phyloP scores from a whole-genome alignment of 2,888 invertebrate genomes.

The Chirona hameri region DNA sequence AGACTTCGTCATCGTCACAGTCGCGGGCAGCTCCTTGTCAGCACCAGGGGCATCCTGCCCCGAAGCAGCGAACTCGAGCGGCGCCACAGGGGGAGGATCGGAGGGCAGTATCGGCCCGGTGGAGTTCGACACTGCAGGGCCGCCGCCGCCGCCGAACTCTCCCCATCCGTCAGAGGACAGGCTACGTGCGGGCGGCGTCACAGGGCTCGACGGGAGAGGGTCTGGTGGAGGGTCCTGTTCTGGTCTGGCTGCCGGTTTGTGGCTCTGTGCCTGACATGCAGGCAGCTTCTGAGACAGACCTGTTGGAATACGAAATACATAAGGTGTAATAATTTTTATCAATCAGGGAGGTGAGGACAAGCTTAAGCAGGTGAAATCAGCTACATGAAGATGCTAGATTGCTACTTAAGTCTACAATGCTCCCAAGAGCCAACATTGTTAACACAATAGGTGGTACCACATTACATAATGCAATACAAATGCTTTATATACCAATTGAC shows the following conservation, averaged over 20 bases:
- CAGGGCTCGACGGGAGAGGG: not conserved
- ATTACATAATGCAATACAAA: too few species aligned
- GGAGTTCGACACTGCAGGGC: too few species aligned
- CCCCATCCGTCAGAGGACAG: not conserved
- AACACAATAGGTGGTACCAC: too few species aligned
- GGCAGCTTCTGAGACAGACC: not conserved
- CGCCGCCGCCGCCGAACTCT: not conserved
- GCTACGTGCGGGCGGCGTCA: not conserved
- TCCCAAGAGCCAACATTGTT: too few species aligned
- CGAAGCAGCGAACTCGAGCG: not conserved
- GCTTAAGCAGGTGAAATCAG: too few species aligned
- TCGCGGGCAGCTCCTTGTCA: not conserved
- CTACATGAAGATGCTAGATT: too few species aligned
- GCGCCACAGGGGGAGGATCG: not conserved
- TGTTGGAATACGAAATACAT: not conserved
- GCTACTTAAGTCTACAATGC: too few species aligned
- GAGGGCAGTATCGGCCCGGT: not conserved
- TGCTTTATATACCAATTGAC: too few species aligned
- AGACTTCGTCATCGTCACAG: not conserved
- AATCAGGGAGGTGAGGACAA: too few species aligned
- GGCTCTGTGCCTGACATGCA: not conserved
- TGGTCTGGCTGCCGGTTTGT: not conserved
- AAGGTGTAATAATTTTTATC: not conserved
- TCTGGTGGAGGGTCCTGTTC: not conserved
- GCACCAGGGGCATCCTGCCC: not conserved